Percentiles rank a stretch among this genome's conserved stretches.
phyloP scores from a whole-genome alignment of 1,140 invertebrate genomes.

The Aphelenchoides fujianensis region DNA sequence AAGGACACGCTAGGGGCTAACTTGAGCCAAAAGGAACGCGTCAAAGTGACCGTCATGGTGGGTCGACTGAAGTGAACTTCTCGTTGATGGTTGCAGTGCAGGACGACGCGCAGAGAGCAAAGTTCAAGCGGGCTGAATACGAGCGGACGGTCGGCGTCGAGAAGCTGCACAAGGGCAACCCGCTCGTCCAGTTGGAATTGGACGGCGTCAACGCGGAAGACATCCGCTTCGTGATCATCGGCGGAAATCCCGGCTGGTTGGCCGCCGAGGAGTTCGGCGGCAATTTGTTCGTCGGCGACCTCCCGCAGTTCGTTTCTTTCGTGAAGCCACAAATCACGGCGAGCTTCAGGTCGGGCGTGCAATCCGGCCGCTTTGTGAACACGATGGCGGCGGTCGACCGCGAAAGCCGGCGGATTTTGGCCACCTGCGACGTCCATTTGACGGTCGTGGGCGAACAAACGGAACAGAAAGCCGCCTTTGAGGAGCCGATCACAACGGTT shows the following conservation, averaged over 20 bases:
- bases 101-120: not conserved
- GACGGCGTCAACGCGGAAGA: conserved; percentile 19
- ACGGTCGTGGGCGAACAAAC: not conserved
- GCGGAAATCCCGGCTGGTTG: conserved; percentile 44
- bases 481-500: not conserved
- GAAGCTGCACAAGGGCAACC: conserved; percentile 25
- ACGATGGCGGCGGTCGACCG: conserved; percentile 28
- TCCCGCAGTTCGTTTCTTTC: no score
- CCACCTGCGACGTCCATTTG: conserved; percentile 17
- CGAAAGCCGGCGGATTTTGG: conserved; percentile 30
- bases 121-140: conserved; percentile 18
- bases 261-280: conserved; percentile 38
- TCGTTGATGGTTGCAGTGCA: no score
- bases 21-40: not conserved
- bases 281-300: conserved; percentile 40
- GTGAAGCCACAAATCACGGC: no score
- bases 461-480: not conserved
- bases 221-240: conserved; percentile 31
- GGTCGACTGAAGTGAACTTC: no score
- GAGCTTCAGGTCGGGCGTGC: no score
- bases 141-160: conserved; percentile 20
- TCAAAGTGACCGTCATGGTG: not conserved
- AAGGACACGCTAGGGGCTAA: conserved; percentile 10
- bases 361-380: conserved; percentile 14
- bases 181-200: conserved; percentile 11